Evolutionary conservation across 2,797 vertebrate species (phyloP).

Genomic region (Hylomyscus alleni): DNA sequence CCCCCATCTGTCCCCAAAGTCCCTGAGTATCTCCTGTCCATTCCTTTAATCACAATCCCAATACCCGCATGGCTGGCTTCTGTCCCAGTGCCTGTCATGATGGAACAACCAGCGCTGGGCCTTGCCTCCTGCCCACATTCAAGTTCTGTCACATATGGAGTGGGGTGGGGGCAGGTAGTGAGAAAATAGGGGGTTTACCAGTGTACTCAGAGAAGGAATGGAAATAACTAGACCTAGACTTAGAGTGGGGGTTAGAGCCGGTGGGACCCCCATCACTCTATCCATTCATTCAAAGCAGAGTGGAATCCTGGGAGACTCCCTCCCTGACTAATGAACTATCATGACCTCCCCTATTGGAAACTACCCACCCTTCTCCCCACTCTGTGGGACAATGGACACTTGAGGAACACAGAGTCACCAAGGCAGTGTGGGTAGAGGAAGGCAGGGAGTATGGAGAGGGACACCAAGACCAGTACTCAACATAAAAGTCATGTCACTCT

Average conservation of each 20-base stretch:
- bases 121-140: conserved; percentile 66
- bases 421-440: not conserved
- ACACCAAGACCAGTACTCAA: not conserved
- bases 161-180: conserved; percentile 41
- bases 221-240: not conserved
- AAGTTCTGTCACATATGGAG: conserved; percentile 75
- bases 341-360: not conserved
- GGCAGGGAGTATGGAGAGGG: not conserved
- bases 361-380: too few relatives aligned
- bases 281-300: not conserved
- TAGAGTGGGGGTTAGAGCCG: not conserved
- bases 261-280: not conserved
- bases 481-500: not conserved
- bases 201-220: not conserved
- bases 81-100: conserved; percentile 22
- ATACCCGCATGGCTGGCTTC: not conserved
- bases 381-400: not conserved
- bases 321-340: not conserved
- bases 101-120: conserved; percentile 74
- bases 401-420: not conserved
- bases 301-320: too few relatives aligned
- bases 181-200: conserved; percentile 37
- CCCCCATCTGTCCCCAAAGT: not conserved
- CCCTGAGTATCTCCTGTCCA: not conserved
- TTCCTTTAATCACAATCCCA: not conserved